Evolutionary conservation across 2,113 vertebrate species (phyloP), one percentile per base, ranked within the genome.

Genomic region (Mobula hypostoma): DNA sequence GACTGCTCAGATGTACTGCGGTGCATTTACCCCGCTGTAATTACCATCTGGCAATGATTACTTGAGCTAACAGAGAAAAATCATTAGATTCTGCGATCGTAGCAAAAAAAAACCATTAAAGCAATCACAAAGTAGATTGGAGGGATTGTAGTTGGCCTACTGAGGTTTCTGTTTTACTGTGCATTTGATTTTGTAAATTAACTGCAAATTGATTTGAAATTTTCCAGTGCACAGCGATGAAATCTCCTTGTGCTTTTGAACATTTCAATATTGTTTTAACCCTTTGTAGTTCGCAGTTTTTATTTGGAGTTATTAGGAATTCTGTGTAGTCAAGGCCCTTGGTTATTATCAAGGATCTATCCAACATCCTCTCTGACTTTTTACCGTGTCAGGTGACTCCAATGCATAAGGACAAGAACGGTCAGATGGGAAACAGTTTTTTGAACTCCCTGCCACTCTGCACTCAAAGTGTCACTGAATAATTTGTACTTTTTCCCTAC

Each of bases 1-100:
- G 91, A 72, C 91, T 56, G 68, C 48, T 74, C 68, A 93, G 91
- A 93, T 93, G 36, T 93, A 74, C 74, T 74, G 32, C 70, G 74
- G 36, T 74, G 40, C 91, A 93, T 48, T 70, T 72, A 93, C 19
- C 70, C 40, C 19, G 48, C 91, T 93, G 70, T 93, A 74, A 93
- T 93, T 74, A 93, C 70, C 91, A 93, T 93, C 91, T 93, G 91
- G 91, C 91, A 93, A 93, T 93, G 91, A 93, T 93, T 93, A 74
- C 91, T 93, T 93, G 91, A 74, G 70, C 68, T 93, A 93, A 93
- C 91, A 93, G 70, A 93, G 91, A 93, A 93, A 93, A 93, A 93
- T 74, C 91, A 93, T 93, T 93, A 93, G 68, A 56, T 93, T 93
- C 91, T 93, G 40, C 21, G 24, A 72, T 74, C 70, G 68, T 93